These are phyloP conservation scores for Lagorchestes hirsutus DNA, from an alignment of 2,797 vertebrate genomes.

Conservation along the genomic window DNA sequence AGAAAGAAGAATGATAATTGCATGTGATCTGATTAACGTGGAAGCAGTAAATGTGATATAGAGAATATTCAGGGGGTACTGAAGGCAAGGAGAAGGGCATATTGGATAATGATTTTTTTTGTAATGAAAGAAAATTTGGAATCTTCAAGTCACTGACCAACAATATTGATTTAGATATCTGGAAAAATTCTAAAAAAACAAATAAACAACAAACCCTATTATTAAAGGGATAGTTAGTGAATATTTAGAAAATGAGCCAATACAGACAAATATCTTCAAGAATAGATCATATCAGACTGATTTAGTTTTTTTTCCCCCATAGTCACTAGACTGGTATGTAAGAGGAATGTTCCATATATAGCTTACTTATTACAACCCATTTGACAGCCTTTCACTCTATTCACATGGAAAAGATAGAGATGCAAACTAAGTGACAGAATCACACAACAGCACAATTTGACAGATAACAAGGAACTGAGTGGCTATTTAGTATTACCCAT, in stretches of 20 bases:
- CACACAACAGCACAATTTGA: not conserved
- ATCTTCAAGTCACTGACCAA: not conserved
- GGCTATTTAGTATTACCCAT: not conserved
- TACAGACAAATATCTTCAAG: not conserved
- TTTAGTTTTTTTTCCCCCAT: not conserved
- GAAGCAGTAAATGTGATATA: not conserved
- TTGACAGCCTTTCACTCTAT: not conserved
- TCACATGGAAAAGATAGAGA: not conserved
- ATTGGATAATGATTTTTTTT: not conserved
- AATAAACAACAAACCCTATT: not conserved
- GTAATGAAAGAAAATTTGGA: not conserved
- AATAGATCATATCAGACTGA: not conserved
- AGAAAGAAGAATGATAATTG: not conserved
- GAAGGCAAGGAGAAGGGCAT: not conserved
- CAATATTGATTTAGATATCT: not conserved
- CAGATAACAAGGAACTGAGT: not conserved
- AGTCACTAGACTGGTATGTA: not conserved
- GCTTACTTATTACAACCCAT: not conserved
- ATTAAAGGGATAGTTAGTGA: not conserved
- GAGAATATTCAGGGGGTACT: not conserved
- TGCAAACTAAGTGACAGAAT: not conserved
- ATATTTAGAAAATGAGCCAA: not conserved
- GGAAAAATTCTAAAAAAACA: not conserved
- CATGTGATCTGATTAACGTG: not conserved
- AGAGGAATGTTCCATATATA: not conserved